Evolutionary conservation across 2,888 invertebrate species (phyloP), one percentile per base, ranked within the genome.

Genomic region (Dicycla oo): DNA sequence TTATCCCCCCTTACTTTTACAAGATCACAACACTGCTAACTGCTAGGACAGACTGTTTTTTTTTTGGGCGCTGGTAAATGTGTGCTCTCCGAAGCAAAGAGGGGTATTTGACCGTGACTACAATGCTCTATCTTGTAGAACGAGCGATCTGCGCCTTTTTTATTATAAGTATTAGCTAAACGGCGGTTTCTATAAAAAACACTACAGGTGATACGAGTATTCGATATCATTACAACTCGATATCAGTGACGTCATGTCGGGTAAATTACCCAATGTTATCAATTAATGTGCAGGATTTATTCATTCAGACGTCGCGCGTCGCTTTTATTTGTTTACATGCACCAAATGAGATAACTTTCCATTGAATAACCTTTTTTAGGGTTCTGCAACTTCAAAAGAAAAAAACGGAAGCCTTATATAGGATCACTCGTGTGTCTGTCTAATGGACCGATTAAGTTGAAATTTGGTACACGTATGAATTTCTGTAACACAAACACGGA

Each of bases 61-160:
- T 56, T 65, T 57, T 57, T 43, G 4, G 20, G 18, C 13, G 15
- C 38, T 49, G 26, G 5, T 67, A 20, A 20, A 0, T n/a, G 40
- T 34, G 23, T 43, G 51, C 54, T 62, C 40, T 66, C 51, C 49
- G 51, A 58, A 51, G 51, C 62, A 58, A 64, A 51, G n/a, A 69
- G 58, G n/a, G 51, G 77, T 75, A 62, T 60, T 60, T 75, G 71
- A 70, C 75, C 70, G 45, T 51, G 45, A 76, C 45, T 51, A 62
- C 18, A 63, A 58, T 70, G 62, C 13, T 57, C 13, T 58, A 62
- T 61, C 43, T 75, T 56, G 30, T 38, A 61, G 40, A 68, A 47
- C 75, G 26, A 40, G 10, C 56, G 11, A 74, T n/a, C 34, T 26
- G n/a, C 56, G 43, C 56, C 7, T 18, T 34, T 43, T 13, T 26